These are phyloP conservation scores for Drosophila eohydei DNA, from an alignment of 2,888 invertebrate genomes.

Conservation along the genomic window DNA sequence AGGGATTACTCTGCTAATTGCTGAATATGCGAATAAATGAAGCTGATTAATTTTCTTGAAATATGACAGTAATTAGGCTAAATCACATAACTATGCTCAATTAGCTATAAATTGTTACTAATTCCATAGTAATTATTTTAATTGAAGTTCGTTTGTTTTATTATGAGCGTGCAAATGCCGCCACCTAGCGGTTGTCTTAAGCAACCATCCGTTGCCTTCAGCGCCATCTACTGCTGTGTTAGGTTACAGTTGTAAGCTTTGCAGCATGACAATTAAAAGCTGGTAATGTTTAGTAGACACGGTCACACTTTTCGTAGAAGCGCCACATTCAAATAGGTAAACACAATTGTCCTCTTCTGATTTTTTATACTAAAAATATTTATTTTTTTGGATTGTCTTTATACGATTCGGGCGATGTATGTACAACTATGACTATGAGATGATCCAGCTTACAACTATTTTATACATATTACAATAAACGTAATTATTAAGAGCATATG, in stretches of 20 bases:
- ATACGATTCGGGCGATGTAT: constrained; percentile 56
- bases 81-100: constrained; percentile 4
- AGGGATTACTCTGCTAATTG: constrained; percentile 23
- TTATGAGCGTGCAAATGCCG: constrained; percentile 4
- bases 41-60: constrained; percentile 10
- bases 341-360: too few relatives aligned
- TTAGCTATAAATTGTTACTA: constrained; percentile 4
- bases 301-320: constrained; percentile 8
- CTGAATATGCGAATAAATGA: constrained; percentile 23
- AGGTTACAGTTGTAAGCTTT: constrained; percentile 14
- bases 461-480: constrained; percentile 63
- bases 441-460: constrained; percentile 64
- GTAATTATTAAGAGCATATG: constrained; percentile 50
- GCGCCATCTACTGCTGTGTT: constrained; percentile 25
- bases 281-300: too few relatives aligned
- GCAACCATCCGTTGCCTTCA: too few relatives aligned
- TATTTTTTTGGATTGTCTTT: constrained; percentile 33
- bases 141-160: constrained; percentile 8
- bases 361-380: constrained; percentile 24
- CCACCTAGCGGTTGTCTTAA: constrained; percentile 1
- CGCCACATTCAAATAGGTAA: constrained; percentile 8
- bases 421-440: constrained; percentile 77
- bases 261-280: not conserved
- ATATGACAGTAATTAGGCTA: constrained; percentile 10
- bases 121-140: constrained; percentile 15